phyloP scores from a whole-genome alignment of 2,113 vertebrate species.

The Cercopithecus mona region DNA sequence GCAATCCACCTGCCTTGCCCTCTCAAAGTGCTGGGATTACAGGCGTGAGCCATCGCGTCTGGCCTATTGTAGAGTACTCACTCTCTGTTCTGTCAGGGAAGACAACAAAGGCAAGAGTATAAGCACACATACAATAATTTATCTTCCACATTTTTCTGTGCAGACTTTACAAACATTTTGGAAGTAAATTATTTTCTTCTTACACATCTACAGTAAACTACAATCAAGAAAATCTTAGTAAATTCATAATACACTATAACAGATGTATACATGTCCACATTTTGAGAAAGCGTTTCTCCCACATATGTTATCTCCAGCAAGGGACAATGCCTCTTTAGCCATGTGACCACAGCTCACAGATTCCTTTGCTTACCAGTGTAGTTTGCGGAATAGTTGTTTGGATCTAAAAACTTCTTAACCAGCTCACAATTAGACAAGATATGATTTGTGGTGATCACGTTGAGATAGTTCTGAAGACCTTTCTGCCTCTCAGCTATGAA shows the following conservation, averaged over 20 bases:
- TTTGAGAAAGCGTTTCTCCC: neutral
- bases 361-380: slow-evolving; percentile 89
- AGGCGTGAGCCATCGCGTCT: no score
- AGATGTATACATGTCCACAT: neutral
- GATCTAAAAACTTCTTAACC: slow-evolving; percentile 97
- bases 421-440: slow-evolving; percentile 91
- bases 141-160: neutral
- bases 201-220: neutral
- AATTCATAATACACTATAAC: neutral
- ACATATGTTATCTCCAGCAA: neutral
- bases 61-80: neutral
- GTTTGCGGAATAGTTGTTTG: slow-evolving; percentile 95
- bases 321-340: neutral
- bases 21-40: no score
- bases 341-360: neutral
- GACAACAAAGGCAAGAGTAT: neutral
- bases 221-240: neutral
- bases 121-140: neutral
- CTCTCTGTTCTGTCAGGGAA: neutral
- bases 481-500: slow-evolving; percentile 98
- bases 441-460: slow-evolving; percentile 94
- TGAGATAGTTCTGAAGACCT: slow-evolving; percentile 95
- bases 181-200: neutral
- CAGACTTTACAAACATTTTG: neutral
- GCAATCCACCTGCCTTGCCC: no score